These are phyloP conservation scores for Mythimna impura DNA, from an alignment of 2,888 invertebrate genomes.

Conservation along the genomic window DNA sequence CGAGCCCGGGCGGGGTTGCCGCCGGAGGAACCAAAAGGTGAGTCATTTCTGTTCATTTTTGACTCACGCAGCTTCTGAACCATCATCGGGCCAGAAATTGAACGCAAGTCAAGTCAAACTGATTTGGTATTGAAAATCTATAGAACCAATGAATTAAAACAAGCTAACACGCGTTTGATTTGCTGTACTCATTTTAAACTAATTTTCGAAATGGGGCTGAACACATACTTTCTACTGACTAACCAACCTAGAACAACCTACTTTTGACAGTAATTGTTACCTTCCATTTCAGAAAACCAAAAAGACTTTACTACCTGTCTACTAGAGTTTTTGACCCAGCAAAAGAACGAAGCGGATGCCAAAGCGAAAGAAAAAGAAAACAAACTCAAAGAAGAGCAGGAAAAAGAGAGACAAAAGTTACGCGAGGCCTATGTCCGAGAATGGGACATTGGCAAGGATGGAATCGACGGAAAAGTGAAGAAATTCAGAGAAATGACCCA, in stretches of 20 bases:
- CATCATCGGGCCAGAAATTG: too few species aligned
- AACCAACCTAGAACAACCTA: neutral
- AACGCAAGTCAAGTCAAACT: too few species aligned
- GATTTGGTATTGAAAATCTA: too few species aligned
- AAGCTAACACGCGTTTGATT: too few species aligned
- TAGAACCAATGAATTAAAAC: too few species aligned
- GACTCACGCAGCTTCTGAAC: neutral
- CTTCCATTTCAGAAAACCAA: constrained; percentile 76
- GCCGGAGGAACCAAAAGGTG: constrained; percentile 91
- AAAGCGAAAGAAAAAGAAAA: constrained; percentile 84
- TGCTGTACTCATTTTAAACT: too few species aligned
- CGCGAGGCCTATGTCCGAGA: constrained; percentile 91
- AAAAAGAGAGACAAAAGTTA: constrained; percentile 86
- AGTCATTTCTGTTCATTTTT: constrained; percentile 10
- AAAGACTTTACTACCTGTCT: constrained; percentile 84
- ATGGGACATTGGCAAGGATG: constrained; percentile 94
- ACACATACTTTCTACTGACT: neutral
- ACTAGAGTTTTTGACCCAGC: constrained; percentile 85
- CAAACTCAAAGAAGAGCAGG: constrained; percentile 82
- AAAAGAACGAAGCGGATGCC: constrained; percentile 86
- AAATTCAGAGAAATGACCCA: constrained; percentile 92
- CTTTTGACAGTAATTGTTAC: neutral
- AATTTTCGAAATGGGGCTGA: too few species aligned
- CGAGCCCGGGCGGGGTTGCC: constrained; percentile 93
- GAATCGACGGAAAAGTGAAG: constrained; percentile 85